Base-by-base conservation (phyloP, 2,113 vertebrate genomes). In the Tragelaphus buxtoni region DNA sequence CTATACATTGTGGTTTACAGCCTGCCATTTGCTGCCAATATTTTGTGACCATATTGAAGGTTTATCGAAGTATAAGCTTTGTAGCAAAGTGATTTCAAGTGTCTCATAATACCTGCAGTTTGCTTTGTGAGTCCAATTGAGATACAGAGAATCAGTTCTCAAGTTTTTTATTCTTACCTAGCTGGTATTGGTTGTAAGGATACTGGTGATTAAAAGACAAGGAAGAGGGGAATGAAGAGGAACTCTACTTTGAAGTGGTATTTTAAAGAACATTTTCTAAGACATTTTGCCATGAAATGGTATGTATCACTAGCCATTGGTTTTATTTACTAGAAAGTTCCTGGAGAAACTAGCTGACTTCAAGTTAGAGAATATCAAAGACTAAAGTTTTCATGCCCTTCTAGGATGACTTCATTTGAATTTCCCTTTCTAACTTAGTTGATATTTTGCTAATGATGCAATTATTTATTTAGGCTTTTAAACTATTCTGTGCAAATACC, bases 361-460 rank as follows among this genome's bases (percentile, higher is more conserved):
- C 56, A 63, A 90, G 18, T 65, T 30, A 51, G 32, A 94, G 45
- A 17, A 9, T 55, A 65, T 60, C 55, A 72, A 49, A 92, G n/a
- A n/a, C n/a, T n/a, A n/a, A n/a, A n/a, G n/a, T n/a, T n/a, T n/a
- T 49, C 53, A 28, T 60, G 32, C 6, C 28, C 49, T 58, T 81
- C 56, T 77, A 56, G 26, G 39, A 56, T 65, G 84, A 49, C 77
- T 94, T 95, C 65, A 63, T 58, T 83, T 91, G 35, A 77, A 53
- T 92, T 58, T 94, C 80, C 30, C 16, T 61, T 76, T 45, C 18
- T 5, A 53, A 74, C 42, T 83, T 65, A 26, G 60, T 60, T 81
- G 69, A 12, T 55, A 65, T 94, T 97, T 97, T 74, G 81, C 85
- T 42, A 55, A 93, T 91, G 92, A 61, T 72, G 79, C 53, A 80